Base-by-base conservation (phyloP, 35 echinoderm and acorn worm species). In the Hemicentrotus pulcherrimus region DNA sequence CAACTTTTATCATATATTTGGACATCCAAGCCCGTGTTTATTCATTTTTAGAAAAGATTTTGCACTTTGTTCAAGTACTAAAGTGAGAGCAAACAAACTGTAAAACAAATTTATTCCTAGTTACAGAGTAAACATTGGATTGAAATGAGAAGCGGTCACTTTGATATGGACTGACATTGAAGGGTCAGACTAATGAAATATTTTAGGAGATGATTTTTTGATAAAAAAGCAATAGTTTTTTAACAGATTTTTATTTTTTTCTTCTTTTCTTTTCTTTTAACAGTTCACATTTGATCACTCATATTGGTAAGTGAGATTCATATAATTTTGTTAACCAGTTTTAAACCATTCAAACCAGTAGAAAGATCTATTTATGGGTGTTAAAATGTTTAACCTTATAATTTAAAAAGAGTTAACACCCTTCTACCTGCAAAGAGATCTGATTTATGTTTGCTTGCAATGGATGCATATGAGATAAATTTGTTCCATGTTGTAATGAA, bases 281-380 rank as follows among this genome's bases (percentile, higher is more conserved):
- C 95, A 97, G 96, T 97, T 97, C 92, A 94, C 96, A 94, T 97
- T 97, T 96, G 96, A 97, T 96, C 96, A 94, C 95, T 97, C 96
- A 96, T 97, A 97, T 91, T 97, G 96, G 96, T 97, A 97, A 97
- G 96, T 97, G 7, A 90, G 18, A 33, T 18, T 90, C 9, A 32
- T 14, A 28, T 88, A 9, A 28, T 88, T 90, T 28, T 58, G 0
- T 4, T 47, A 32, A 14, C 15, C 50, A 14, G 50, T 55, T 55
- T 55, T 11, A 55, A 55, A 55, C 50, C 50, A 12, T 55, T 55
- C 50, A 2, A 55, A 14, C 15, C 2, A 10, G 48, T 50, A 50
- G 48, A 50, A 50, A 50, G 8, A n/a, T n/a, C n/a, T n/a, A n/a
- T n/a, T n/a, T n/a, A n/a, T n/a, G n/a, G n/a, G n/a, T n/a, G n/a